A percentile compares a stretch with the other conserved stretches of the same genome.
Conservation (phyloP, 2,888 invertebrate genomes). For the Selenia dentaria region DNA sequence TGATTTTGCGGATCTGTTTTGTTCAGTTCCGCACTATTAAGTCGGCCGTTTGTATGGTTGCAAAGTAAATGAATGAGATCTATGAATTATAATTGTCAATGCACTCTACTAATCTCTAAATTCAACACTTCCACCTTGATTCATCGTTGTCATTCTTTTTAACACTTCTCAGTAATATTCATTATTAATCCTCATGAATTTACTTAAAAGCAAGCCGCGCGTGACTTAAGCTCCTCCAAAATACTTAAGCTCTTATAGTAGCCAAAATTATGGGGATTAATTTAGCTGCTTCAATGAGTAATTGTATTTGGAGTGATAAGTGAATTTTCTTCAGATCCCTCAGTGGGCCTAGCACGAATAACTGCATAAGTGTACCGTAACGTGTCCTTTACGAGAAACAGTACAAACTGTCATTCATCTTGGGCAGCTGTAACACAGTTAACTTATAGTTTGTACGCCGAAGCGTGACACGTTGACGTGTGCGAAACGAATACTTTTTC, state of each 20-base stretch:
- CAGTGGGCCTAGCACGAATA: too few relatives aligned
- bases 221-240: constrained; percentile 28
- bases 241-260: constrained; percentile 27
- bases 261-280: constrained; percentile 23
- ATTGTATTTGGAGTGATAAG: too few relatives aligned
- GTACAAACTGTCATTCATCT: too few relatives aligned
- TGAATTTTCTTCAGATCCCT: too few relatives aligned
- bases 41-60: constrained; percentile 36
- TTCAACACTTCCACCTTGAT: constrained; percentile 45
- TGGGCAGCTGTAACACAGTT: too few relatives aligned
- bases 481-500: too few relatives aligned
- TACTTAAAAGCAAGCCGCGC: constrained; percentile 31
- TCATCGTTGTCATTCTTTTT: constrained; percentile 29
- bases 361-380: too few relatives aligned
- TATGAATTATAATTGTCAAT: constrained; percentile 55
- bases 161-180: constrained; percentile 36
- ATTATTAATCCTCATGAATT: constrained; percentile 39
- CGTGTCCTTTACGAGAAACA: too few relatives aligned
- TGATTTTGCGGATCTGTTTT: constrained; percentile 16
- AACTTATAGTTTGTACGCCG: too few relatives aligned
- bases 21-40: constrained; percentile 12
- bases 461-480: too few relatives aligned
- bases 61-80: constrained; percentile 42
- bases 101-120: constrained; percentile 27
- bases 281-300: constrained; percentile 21